These are phyloP conservation scores for Hemaris fuciformis DNA, from an alignment of 2,888 invertebrate genomes.

Conservation along the genomic window DNA sequence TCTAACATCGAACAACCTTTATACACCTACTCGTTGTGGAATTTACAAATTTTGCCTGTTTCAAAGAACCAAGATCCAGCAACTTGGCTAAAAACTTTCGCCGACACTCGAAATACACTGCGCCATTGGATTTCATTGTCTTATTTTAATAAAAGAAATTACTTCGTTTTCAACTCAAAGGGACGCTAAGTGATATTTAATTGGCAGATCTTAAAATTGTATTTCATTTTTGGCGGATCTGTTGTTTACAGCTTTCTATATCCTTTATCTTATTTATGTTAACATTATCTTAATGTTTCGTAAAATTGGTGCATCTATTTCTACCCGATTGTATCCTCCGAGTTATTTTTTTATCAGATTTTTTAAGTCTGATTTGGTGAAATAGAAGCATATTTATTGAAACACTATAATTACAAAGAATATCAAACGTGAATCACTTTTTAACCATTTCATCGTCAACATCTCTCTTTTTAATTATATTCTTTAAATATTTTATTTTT, in stretches of 20 bases:
- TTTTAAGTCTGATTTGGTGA: too few species aligned
- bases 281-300: too few species aligned
- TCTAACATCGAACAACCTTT: conserved; percentile 23
- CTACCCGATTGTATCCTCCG: too few species aligned
- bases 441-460: too few species aligned
- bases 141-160: background rate
- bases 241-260: background rate
- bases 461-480: too few species aligned
- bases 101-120: conserved; percentile 10
- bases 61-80: conserved; percentile 20
- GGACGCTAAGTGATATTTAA: background rate
- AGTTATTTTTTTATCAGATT: too few species aligned
- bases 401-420: too few species aligned
- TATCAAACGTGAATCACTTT: too few species aligned
- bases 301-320: too few species aligned
- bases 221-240: background rate
- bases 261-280: too few species aligned
- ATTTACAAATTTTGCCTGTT: conserved; percentile 22
- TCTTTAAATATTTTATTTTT: too few species aligned
- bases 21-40: conserved; percentile 16
- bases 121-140: conserved; percentile 1
- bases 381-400: too few species aligned
- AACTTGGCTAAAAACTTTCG: conserved; percentile 11
- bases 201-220: background rate
- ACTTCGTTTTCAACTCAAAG: background rate